Conservation (phyloP, 2,797 vertebrate genomes). For the Crocodylus rhombifer region DNA sequence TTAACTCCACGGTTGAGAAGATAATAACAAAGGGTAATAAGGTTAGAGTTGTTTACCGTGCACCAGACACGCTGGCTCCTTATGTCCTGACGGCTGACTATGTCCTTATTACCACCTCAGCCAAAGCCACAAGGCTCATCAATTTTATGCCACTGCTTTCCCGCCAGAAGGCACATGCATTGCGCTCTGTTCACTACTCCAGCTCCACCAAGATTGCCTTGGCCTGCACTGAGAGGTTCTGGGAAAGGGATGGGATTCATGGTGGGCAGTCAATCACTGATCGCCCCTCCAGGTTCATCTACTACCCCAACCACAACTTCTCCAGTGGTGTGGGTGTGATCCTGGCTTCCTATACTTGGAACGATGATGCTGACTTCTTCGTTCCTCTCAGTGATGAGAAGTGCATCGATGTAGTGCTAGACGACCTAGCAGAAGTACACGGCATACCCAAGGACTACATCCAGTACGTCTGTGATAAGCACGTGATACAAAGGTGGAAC, state of each 20-base stretch:
- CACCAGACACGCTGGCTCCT: too few species aligned
- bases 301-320: constrained; percentile 51
- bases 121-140: constrained; percentile 61
- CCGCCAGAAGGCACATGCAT: constrained; percentile 20
- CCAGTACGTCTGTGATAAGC: constrained; percentile 16
- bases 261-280: constrained; percentile 46
- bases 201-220: constrained; percentile 51
- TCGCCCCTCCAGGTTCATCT: constrained; percentile 54
- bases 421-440: constrained; percentile 63
- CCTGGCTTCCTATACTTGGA: constrained; percentile 50
- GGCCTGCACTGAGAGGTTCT: constrained; percentile 54
- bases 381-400: constrained; percentile 1
- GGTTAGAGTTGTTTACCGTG: constrained; percentile 77
- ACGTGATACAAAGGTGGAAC: constrained; percentile 50
- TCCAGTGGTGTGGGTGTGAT: constrained; percentile 24
- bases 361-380: constrained; percentile 49
- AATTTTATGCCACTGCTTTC: constrained; percentile 36
- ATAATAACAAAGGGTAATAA: constrained; percentile 70
- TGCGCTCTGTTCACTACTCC: constrained; percentile 36
- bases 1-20: constrained; percentile 80
- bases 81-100: not conserved
- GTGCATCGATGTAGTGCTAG: constrained; percentile 19
- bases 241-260: constrained; percentile 54
- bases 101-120: constrained; percentile 29
- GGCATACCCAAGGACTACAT: constrained; percentile 23